phyloP scores from a whole-genome alignment of 2,113 vertebrate species.

The Tychaedon coryphoeus region DNA sequence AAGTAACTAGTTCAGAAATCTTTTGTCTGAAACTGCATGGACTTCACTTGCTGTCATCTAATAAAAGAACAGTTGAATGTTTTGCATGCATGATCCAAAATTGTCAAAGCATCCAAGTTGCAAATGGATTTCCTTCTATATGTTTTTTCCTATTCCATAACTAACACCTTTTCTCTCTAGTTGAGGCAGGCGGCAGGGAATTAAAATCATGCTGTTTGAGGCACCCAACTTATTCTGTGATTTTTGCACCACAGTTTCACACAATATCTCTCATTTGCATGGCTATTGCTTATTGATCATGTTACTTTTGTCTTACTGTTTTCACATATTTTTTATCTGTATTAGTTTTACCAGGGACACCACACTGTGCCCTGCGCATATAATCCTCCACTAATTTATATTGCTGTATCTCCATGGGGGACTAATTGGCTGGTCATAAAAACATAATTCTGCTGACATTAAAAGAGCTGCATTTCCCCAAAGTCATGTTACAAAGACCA shows the following conservation, averaged over 20 bases:
- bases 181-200: constrained; percentile 16
- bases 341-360: not conserved
- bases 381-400: not conserved
- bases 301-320: not conserved
- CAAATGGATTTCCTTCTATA: constrained; percentile 58
- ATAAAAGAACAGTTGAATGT: constrained; percentile 71
- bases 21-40: constrained; percentile 67
- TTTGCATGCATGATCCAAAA: constrained; percentile 82
- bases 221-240: not conserved
- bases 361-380: not conserved
- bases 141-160: constrained; percentile 52
- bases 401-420: not conserved
- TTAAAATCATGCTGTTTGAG: not conserved
- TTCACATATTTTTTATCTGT: not conserved
- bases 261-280: constrained; percentile 25
- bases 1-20: constrained; percentile 57
- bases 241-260: constrained; percentile 32
- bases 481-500: not conserved
- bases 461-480: not conserved
- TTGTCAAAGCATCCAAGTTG: constrained; percentile 79
- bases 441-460: not conserved
- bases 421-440: not conserved
- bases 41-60: constrained; percentile 68
- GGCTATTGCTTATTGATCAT: constrained; percentile 6
- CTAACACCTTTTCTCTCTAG: constrained; percentile 22